Evolutionary conservation across 2,797 vertebrate species (phyloP), one percentile per base, ranked within the genome.

Genomic region (Atherinosoma microstoma): DNA sequence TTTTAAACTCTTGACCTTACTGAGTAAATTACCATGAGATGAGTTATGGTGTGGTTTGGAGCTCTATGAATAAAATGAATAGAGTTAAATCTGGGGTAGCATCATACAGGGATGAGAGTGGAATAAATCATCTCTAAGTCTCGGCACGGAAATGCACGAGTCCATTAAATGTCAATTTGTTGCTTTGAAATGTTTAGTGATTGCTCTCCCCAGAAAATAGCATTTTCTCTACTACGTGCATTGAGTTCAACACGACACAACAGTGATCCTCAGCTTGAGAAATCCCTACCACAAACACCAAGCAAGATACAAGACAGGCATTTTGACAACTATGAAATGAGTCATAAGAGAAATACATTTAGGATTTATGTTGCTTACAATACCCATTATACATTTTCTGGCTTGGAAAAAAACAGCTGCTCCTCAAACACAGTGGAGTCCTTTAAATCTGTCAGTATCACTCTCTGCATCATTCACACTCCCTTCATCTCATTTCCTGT

Each of bases 381-480:
- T 8, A 24, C 6, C 1, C 12, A 24, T 22, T n/a, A 53, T 15
- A 27, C 11, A 12, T 27, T 27, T 24, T 54, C 51, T 13, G n/a
- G 51, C 24, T 54, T 15, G 1, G 12, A 3, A 22, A 54, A 27
- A 4, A 54, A 27, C 22, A 54, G 51, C 51, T 59, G 63, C 47
- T 60, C 64, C 49, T 51, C 34, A 65, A 60, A 70, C 57, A 65
- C 58, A 54, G 15, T 34, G 53, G 57, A 35, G 69, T 78, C 64
- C 12, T 73, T 58, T 78, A 45, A 47, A 53, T 58, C 57, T 27
- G 59, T 6, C 68, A 36, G 42, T 58, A 80, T 38, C 20, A 1
- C 29, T 40, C 51, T 27, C 20, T 49, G 22, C 71, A 69, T 84
- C 69, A 29, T 67, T 62, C 54, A 56, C 74, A 18, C 35, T 64